Base-by-base conservation (phyloP, 2,888 invertebrate species). In the Xanthostigma xanthostigma region DNA sequence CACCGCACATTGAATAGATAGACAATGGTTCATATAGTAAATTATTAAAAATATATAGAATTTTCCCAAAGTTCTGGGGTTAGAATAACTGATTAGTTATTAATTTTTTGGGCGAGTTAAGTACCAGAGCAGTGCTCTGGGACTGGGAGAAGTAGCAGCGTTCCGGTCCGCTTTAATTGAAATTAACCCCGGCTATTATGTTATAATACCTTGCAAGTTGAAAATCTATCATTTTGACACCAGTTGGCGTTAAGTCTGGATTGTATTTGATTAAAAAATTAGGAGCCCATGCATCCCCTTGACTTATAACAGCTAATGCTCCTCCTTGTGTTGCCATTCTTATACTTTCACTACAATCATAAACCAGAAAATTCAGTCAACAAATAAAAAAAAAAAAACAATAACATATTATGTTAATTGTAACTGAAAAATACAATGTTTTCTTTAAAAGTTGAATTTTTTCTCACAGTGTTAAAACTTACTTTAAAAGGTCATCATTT, bases 261-360 rank as follows among this genome's bases (percentile, higher is more conserved):
- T 53, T 45, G 47, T 68, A 68, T 41, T 73, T 72, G 9, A 74
- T 74, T 0, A 85, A 60, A 55, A 84, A 84, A 60, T 86, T 85
- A n/a, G 81, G 81, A 0, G 78, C 74, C 85, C 85, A 85, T 38
- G 76, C 75, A 59, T 86, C 85, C 0, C 84, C 85, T 50, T 85
- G 84, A 0, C 74, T 76, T 34, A 84, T 73, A 0, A 79, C 78
- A 0, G 75, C 63, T 34, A 67, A 63, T 39, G 61, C 60, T 3
- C 57, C 58, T 47, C 55, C 54, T 35, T 49, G 51, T 46, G 48
- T 33, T 43, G 49, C 45, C 14, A 46, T 44, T 41, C 41, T 39
- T 34, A 48, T 17, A 36, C 41, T 8, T 48, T 42, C 34, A 8
- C 50, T 50, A 13, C 11, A 40, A 44, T 27, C 40, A 12, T 10